These are phyloP conservation scores for Poeciliopsis infans DNA, from an alignment of 2,797 vertebrate genomes.

Conservation along the genomic window DNA sequence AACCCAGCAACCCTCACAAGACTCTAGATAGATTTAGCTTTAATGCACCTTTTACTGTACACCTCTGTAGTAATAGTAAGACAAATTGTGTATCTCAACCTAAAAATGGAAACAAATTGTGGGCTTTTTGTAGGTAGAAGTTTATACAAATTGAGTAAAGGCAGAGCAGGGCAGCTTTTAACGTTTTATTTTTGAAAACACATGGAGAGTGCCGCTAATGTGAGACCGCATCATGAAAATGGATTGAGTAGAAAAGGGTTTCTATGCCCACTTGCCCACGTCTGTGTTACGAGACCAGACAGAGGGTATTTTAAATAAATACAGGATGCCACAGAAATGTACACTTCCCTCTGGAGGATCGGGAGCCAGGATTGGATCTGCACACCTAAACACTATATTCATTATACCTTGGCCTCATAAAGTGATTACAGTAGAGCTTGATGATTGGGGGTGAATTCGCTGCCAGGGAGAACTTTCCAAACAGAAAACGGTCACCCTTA, in stretches of 20 bases:
- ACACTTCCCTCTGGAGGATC: constrained; percentile 73
- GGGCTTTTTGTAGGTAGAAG: constrained; percentile 26
- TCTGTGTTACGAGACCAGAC: constrained; percentile 76
- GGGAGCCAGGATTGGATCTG: constrained; percentile 61
- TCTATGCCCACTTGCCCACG: constrained; percentile 75
- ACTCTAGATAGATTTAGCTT: constrained; percentile 25
- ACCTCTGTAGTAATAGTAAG: constrained; percentile 37
- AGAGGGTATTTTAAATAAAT: constrained; percentile 83
- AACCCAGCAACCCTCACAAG: constrained; percentile 36
- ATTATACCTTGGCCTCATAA: constrained; percentile 75
- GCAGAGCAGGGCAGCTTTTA: constrained; percentile 66
- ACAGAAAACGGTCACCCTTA: constrained; percentile 60
- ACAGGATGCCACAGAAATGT: constrained; percentile 82
- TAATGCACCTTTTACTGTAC: constrained; percentile 35
- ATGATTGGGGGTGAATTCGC: constrained; percentile 75
- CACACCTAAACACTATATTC: constrained; percentile 80
- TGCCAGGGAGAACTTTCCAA: constrained; percentile 76
- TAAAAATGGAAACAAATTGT: constrained; percentile 70
- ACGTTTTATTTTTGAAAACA: constrained; percentile 66
- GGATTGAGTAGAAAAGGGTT: constrained; percentile 69
- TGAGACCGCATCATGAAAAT: constrained; percentile 72
- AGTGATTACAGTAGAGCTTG: constrained; percentile 76
- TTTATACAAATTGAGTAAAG: constrained; percentile 66
- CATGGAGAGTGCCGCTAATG: constrained; percentile 64
- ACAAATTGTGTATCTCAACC: constrained; percentile 60